Evolutionary conservation across 2,888 invertebrate genomes (phyloP), one percentile per base, ranked within the genome.

Genomic region (Patella pellucida): DNA sequence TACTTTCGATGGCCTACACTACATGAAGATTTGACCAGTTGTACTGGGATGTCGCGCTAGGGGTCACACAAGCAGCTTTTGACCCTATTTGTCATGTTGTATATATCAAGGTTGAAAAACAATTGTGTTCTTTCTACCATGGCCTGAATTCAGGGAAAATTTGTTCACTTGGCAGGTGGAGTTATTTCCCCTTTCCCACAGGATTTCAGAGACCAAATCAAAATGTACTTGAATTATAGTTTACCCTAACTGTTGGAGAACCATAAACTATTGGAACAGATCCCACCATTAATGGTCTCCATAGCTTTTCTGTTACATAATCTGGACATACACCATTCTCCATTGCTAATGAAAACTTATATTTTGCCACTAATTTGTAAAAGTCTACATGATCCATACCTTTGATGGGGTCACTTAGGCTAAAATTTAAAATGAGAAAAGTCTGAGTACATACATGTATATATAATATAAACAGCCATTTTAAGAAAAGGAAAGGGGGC

Each of bases 281-380:
- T 0, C 96, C 96, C 7, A 94, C 93, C 82, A 94, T 93, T 52
- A 96, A 92, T 0, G 96, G 94, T 27, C 96, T 93, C 96, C 96
- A 96, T 81, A 95, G 92, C 89, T 96, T 96, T 90, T 96, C 96
- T 0, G 96, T 96, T 3, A 96, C 93, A 88, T 96, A 96, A 91
- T 96, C 96, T 41, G 95, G 92, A 89, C 96, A 96, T 7, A 94
- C 92, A 0, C 95, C 95, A 92, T 96, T 96, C 91, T 96, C 96
- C 87, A 96, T 94, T 0, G 96, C 94, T 80, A 96, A 92, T 11
- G 95, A 93, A 89, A 96, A 96, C 90, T 96, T 96, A 87, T 96
- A 96, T 78, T 92, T 84, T 41, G 89, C 86, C 51, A 87, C 77
- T 7, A 90, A 76, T n/a, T 84, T 80, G 72, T 83, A 87, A 79